Conservation (phyloP, 2,888 invertebrate genomes). For the Aspidiotus destructor region DNA sequence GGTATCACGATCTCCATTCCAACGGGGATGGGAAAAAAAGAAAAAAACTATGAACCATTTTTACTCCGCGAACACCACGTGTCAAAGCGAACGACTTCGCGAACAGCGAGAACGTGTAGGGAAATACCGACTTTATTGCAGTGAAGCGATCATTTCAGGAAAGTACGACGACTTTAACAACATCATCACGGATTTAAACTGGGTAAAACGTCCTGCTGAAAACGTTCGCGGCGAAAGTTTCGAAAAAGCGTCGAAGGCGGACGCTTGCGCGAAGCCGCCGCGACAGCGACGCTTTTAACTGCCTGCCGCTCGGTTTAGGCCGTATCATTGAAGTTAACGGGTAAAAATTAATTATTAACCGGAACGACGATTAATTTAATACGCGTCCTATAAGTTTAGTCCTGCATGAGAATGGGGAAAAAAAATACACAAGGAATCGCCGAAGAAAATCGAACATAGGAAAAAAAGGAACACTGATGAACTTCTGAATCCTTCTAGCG, state of each 20-base stretch:
- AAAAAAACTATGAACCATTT: slow-evolving; percentile 10
- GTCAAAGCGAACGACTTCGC: neutral
- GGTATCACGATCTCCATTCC: neutral
- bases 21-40: slow-evolving; percentile 3
- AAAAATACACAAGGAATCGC: slow-evolving; percentile 1
- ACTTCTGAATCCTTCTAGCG: neutral
- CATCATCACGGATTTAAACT: slow-evolving; percentile 19
- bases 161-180: slow-evolving; percentile 6
- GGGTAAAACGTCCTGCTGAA: slow-evolving; percentile 22
- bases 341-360: slow-evolving; percentile 29
- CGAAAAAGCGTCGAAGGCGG: slow-evolving; percentile 10
- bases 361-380: slow-evolving; percentile 27
- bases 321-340: slow-evolving; percentile 25
- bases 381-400: slow-evolving; percentile 12
- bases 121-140: neutral
- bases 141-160: neutral
- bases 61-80: neutral
- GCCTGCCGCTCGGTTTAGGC: neutral
- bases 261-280: slow-evolving; percentile 18
- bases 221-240: slow-evolving; percentile 20
- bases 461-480: slow-evolving; percentile 4
- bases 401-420: slow-evolving; percentile 3
- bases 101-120: neutral
- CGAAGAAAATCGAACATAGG: neutral
- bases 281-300: neutral